Conservation (phyloP, 2,797 vertebrate genomes). For the Xenopus petersii region DNA sequence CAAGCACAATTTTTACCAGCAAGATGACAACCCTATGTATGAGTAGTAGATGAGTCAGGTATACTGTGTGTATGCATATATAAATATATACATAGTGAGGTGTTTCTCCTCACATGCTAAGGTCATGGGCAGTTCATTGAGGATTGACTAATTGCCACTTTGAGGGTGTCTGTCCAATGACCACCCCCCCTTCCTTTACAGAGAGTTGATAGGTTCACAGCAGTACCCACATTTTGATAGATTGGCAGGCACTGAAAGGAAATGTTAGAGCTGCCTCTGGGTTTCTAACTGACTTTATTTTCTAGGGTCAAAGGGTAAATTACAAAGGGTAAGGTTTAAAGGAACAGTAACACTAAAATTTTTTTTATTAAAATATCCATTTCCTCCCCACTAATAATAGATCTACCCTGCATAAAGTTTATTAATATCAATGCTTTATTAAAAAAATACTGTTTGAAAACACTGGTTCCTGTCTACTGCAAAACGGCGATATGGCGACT, state of each 20-base stretch:
- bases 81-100: slow-evolving; percentile 58
- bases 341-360: no score
- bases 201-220: slow-evolving; percentile 85
- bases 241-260: slow-evolving; percentile 94
- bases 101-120: slow-evolving; percentile 70
- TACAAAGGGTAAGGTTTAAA: slow-evolving; percentile 66
- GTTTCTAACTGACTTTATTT: slow-evolving; percentile 62
- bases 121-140: slow-evolving; percentile 91
- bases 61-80: slow-evolving; percentile 13
- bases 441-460: no score
- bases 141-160: slow-evolving; percentile 83
- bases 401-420: no score
- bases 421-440: no score
- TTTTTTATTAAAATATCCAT: no score
- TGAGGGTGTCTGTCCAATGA: slow-evolving; percentile 75
- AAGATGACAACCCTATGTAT: no score
- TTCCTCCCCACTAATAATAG: no score
- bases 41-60: slow-evolving; percentile 17
- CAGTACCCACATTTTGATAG: slow-evolving; percentile 90
- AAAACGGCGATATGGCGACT: no score
- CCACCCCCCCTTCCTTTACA: slow-evolving; percentile 33
- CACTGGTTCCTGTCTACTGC: no score
- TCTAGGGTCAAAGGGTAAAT: slow-evolving; percentile 62
- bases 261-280: slow-evolving; percentile 73
- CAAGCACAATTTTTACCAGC: no score